Percentiles rank a stretch among this genome's conserved stretches.
Conservation (phyloP, 1,140 invertebrate species). For the Kradibia gibbosae region DNA sequence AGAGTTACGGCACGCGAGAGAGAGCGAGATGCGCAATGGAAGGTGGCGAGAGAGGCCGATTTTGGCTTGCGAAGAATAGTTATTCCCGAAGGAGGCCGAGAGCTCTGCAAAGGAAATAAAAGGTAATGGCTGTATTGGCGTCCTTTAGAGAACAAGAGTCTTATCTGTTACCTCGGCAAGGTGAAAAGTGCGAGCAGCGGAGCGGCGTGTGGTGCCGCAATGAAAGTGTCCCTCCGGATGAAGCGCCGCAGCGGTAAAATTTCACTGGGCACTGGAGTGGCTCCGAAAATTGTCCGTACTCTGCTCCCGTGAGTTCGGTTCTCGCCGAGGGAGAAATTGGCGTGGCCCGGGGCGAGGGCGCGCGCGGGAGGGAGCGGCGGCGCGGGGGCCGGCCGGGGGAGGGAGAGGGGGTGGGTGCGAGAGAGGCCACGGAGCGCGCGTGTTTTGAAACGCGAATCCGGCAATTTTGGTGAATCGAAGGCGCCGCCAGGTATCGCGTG, state of each 20-base stretch:
- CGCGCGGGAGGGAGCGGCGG: too few relatives aligned
- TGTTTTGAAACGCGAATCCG: conserved; percentile 42
- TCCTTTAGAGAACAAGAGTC: neutral
- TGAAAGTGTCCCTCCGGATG: neutral
- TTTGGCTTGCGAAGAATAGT: too few relatives aligned
- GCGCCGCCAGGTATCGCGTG: conserved; percentile 4
- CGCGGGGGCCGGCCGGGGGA: too few relatives aligned
- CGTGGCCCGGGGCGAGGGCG: too few relatives aligned
- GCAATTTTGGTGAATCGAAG: neutral
- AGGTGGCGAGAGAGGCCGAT: neutral
- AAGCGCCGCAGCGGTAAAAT: neutral
- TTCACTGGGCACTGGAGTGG: neutral
- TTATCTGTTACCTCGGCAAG: neutral
- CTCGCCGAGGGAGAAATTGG: neutral
- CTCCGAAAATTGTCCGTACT: neutral
- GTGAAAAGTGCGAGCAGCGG: neutral
- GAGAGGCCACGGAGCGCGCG: conserved; percentile 4
- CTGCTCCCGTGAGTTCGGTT: neutral
- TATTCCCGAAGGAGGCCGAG: neutral
- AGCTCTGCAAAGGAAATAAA: neutral
- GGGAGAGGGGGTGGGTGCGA: too few relatives aligned
- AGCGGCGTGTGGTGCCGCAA: neutral
- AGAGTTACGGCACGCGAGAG: too few relatives aligned
- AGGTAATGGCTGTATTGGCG: neutral
- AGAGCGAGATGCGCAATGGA: neutral